phyloP scores from a whole-genome alignment of 2,113 vertebrate genomes.

The Oryzias celebensis region DNA sequence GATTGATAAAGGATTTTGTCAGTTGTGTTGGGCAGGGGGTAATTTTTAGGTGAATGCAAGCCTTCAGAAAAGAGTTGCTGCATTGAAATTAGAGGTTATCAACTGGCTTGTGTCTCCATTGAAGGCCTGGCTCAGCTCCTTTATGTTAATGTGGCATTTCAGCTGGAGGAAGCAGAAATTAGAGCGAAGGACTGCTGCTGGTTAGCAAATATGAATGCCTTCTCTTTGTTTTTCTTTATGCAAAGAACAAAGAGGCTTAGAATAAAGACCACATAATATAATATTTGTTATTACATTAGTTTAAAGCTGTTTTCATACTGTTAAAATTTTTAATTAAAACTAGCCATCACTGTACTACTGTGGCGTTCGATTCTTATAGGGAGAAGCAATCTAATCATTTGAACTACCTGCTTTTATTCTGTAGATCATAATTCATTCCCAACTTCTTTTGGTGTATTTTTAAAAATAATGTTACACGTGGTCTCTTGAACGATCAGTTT shows the following conservation, averaged over 20 bases:
- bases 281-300: not conserved
- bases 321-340: not conserved
- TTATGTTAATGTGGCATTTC: slow-evolving; percentile 82
- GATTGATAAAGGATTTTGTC: slow-evolving; percentile 70
- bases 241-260: not conserved
- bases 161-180: slow-evolving; percentile 58
- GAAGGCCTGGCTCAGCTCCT: slow-evolving; percentile 63
- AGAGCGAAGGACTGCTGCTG: slow-evolving; percentile 12
- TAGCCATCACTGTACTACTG: not conserved
- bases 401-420: not conserved
- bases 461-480: slow-evolving; percentile 6
- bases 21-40: slow-evolving; percentile 60
- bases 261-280: not conserved
- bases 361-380: not conserved
- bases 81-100: slow-evolving; percentile 74
- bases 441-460: not conserved
- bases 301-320: not conserved
- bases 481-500: slow-evolving; percentile 2
- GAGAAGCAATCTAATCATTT: not conserved
- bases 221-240: slow-evolving; percentile 13
- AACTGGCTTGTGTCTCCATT: slow-evolving; percentile 62
- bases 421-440: not conserved
- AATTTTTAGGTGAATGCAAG: slow-evolving; percentile 68
- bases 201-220: slow-evolving; percentile 22
- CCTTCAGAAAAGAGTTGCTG: slow-evolving; percentile 53